Evolutionary conservation across 1,140 invertebrate species (phyloP), one percentile per base, ranked within the genome.

Genomic region (Drepana arcuata): DNA sequence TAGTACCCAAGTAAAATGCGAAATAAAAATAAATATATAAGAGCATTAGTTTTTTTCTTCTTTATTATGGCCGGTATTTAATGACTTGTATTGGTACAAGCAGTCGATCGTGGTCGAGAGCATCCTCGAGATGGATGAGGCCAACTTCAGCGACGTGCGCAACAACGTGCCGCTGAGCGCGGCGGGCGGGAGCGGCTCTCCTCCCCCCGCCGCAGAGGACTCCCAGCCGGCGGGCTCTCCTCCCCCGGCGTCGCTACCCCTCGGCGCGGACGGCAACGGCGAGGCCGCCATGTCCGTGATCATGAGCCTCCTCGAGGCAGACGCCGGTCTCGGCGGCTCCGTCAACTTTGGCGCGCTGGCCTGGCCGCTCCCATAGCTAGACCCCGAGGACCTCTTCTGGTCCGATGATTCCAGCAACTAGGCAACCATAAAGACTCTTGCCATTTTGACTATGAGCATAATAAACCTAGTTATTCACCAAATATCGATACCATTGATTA

Each of bases 241-340:
- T 0, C 60, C 60, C 0, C 48, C 70, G 0, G 64, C 65, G 5
- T 48, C 64, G 7, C 57, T 60, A 0, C 41, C 53, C 7, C 59
- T 73, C 3, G 78, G 87, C 0, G 85, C 85, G 15, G 92, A 94
- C 60, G 92, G 91, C 7, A 95, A 94, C 59, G 93, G 95, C 53
- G 93, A 96, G 58, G 94, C 94, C 11, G 93, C 93, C 1, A 95
- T 96, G 92, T 93, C 94, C 3, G 93, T 96, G 15, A 94, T 97
- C 41, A 95, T 97, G 94, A 95, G 92, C 75, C 84, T 96, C 9
- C 80, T 96, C 16, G 94, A 96, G 80, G 93, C 92, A 2, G 92
- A 93, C 73, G 86, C 85, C 0, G 86, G 86, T 0, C 65, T 87
- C 14, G 86, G 86, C 0, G 85, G 85, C 2, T 85, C 93, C 1